phyloP scores from a whole-genome alignment of 2,888 invertebrate species.

The Athalia cordata region DNA sequence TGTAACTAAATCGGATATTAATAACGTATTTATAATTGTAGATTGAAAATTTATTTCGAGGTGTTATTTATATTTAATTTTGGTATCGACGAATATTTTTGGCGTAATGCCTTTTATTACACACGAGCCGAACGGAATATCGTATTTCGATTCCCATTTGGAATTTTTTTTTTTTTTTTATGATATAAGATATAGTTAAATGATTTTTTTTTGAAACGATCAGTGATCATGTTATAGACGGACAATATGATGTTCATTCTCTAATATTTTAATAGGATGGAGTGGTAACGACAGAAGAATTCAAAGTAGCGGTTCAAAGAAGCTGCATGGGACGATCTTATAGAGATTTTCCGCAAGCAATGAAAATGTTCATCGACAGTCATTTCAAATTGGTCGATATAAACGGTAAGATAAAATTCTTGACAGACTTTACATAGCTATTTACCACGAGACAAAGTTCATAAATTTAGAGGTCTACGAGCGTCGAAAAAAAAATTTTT shows the following conservation, averaged over 20 bases:
- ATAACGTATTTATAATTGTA: too few species aligned
- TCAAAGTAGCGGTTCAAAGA: conserved; percentile 87
- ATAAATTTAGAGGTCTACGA: neutral
- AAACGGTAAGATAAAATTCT: conserved; percentile 74
- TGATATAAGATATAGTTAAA: too few species aligned
- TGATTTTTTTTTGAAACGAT: too few species aligned
- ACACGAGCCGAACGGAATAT: conserved; percentile 1
- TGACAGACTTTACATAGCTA: too few species aligned
- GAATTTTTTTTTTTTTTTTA: neutral
- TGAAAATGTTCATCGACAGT: conserved; percentile 90
- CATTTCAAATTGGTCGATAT: conserved; percentile 89
- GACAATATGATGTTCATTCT: neutral
- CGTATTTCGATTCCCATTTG: conserved; percentile 20
- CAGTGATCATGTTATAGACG: neutral
- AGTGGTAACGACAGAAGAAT: conserved; percentile 86
- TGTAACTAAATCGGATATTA: too few species aligned
- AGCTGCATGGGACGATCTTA: conserved; percentile 87
- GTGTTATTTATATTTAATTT: conserved; percentile 23
- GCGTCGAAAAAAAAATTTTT: neutral
- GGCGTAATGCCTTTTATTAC: conserved; percentile 11
- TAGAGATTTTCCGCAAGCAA: conserved; percentile 88
- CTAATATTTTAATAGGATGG: conserved; percentile 80
- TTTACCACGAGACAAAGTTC: too few species aligned
- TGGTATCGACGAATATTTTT: conserved; percentile 13
- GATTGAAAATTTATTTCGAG: conserved; percentile 4